Conservation (phyloP, 2,797 vertebrate species). For the Periparus ater region DNA sequence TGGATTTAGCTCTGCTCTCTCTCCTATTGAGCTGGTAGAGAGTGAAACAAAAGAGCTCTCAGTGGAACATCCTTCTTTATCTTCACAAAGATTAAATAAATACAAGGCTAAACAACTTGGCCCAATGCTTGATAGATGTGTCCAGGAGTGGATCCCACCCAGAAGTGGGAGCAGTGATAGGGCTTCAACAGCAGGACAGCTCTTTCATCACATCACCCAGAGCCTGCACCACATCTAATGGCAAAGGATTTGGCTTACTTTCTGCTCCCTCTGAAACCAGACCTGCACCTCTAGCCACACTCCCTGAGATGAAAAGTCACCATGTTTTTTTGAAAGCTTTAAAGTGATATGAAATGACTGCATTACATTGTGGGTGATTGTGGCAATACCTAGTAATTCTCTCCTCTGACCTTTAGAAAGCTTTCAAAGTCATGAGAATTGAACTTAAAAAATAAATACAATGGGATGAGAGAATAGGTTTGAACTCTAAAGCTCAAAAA, state of each 20-base stretch:
- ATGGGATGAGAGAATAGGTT: not conserved
- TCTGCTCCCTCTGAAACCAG: not conserved
- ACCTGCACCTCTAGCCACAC: not conserved
- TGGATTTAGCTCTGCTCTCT: not conserved
- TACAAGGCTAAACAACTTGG: not conserved
- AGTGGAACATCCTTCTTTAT: not conserved
- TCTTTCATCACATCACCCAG: not conserved
- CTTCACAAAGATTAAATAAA: conserved; percentile 35
- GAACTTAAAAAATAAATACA: conserved; percentile 27
- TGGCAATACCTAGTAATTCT: not conserved
- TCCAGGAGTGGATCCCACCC: not conserved
- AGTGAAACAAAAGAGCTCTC: conserved; percentile 15
- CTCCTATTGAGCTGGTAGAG: not conserved
- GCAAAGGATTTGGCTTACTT: not conserved
- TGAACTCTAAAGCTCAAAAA: conserved; percentile 3
- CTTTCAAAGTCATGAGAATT: conserved; percentile 8
- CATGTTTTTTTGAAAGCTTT: not conserved
- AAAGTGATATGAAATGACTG: not conserved
- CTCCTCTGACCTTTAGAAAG: conserved; percentile 34
- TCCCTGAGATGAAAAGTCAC: not conserved
- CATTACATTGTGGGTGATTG: not conserved
- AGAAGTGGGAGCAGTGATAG: not conserved
- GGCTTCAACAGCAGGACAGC: not conserved
- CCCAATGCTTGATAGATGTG: not conserved
- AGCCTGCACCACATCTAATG: not conserved